A percentile compares a stretch with the other conserved stretches of the same genome.
These are phyloP conservation scores for Oxyteleia sp. DNA, from an alignment of 2,888 invertebrate species.

Conservation along the genomic window DNA sequence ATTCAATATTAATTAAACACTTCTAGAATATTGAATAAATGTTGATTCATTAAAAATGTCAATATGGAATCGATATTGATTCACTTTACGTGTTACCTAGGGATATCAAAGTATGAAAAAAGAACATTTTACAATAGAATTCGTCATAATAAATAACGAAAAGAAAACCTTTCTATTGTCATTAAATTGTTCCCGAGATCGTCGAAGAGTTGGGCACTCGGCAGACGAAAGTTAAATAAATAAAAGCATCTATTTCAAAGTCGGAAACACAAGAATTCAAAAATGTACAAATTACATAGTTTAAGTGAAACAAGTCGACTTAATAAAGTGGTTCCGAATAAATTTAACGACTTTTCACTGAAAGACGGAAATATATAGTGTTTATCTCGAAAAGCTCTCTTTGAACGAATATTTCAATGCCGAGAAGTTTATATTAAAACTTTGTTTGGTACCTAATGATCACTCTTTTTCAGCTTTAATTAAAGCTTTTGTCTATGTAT, in stretches of 20 bases:
- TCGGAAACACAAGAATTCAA: not conserved
- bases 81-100: no score
- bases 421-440: conserved; percentile 33
- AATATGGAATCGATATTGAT: no score
- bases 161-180: not conserved
- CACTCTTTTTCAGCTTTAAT: conserved; percentile 44
- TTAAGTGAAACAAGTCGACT: conserved; percentile 39
- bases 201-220: not conserved
- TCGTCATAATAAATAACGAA: not conserved
- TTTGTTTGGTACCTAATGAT: conserved; percentile 45
- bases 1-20: no score
- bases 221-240: conserved; percentile 20
- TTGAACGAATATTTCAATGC: conserved; percentile 29
- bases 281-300: conserved; percentile 27
- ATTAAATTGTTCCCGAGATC: not conserved
- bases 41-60: no score
- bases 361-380: conserved; percentile 29
- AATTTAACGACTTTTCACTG: conserved; percentile 28
- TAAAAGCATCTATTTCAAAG: conserved; percentile 2
- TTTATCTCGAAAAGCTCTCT: conserved; percentile 42
- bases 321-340: conserved; percentile 32
- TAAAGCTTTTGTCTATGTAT: conserved; percentile 10
- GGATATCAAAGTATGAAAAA: no score
- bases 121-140: no score
- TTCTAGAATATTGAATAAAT: no score